Percentiles rank a stretch among this genome's conserved stretches.
phyloP scores from a whole-genome alignment of 2,113 vertebrate genomes.

The Bubo blakistoni region DNA sequence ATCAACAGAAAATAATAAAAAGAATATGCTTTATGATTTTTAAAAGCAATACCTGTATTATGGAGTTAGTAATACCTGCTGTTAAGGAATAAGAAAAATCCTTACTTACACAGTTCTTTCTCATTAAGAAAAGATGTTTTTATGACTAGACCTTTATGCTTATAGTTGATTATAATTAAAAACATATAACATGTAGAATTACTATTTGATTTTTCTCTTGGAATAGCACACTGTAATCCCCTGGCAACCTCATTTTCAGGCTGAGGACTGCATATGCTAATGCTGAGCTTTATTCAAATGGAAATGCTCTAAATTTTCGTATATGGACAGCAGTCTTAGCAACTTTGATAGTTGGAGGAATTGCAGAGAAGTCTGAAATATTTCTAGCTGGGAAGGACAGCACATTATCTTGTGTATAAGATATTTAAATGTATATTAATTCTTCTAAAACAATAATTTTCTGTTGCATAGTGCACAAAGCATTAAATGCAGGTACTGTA shows the following conservation, averaged over 20 bases:
- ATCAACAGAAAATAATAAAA: background rate
- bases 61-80: background rate
- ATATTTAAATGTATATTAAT: background rate
- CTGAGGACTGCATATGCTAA: background rate
- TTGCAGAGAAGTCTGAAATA: background rate
- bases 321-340: background rate
- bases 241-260: slow-evolving; percentile 32
- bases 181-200: background rate
- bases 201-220: background rate
- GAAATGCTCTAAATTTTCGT: slow-evolving; percentile 7
- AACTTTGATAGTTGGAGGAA: background rate
- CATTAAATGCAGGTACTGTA: background rate
- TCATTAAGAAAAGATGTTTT: background rate
- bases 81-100: background rate
- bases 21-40: background rate
- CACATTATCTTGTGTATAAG: background rate
- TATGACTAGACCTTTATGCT: background rate
- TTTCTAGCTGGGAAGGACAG: background rate
- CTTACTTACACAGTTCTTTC: background rate
- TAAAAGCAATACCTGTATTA: background rate
- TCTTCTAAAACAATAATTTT: background rate
- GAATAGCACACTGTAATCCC: slow-evolving; percentile 3
- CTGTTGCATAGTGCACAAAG: background rate
- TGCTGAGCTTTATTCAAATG: slow-evolving; percentile 16
- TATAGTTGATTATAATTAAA: background rate